Evolutionary conservation across 1,140 invertebrate genomes (phyloP).

Genomic region (Ylistrum balloti): DNA sequence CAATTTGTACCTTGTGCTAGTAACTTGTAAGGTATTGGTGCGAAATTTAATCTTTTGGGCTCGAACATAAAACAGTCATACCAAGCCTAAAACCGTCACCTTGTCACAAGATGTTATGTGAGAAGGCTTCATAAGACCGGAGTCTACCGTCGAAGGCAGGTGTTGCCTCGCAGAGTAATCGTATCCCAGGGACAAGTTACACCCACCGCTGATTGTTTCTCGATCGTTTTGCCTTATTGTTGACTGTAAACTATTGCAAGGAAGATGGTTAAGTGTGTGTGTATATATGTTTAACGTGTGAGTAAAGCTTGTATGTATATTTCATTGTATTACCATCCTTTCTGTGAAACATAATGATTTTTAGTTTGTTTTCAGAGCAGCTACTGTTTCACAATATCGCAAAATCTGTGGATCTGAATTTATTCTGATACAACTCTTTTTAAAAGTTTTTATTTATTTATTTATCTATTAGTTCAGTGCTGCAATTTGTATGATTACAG

Average conservation of each 20-base stretch:
- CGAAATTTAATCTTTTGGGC: constrained; percentile 17
- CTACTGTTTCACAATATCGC: too few relatives aligned
- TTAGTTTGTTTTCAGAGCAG: too few relatives aligned
- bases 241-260: background rate
- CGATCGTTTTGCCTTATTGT: constrained; percentile 23
- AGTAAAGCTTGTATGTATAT: too few relatives aligned
- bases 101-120: constrained; percentile 34
- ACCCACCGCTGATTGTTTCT: constrained; percentile 22
- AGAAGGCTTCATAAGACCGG: background rate
- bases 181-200: constrained; percentile 1
- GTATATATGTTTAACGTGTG: too few relatives aligned
- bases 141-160: background rate
- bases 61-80: constrained; percentile 27
- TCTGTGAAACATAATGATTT: too few relatives aligned
- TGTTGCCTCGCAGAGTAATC: background rate
- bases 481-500: too few relatives aligned
- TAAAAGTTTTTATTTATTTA: too few relatives aligned
- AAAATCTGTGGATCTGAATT: too few relatives aligned
- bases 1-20: background rate
- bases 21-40: background rate
- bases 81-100: background rate
- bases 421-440: too few relatives aligned
- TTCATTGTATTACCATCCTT: too few relatives aligned
- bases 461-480: too few relatives aligned
- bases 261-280: too few relatives aligned